Conservation (phyloP, 2,113 vertebrate species). For the Rousettus leschenaultii region DNA sequence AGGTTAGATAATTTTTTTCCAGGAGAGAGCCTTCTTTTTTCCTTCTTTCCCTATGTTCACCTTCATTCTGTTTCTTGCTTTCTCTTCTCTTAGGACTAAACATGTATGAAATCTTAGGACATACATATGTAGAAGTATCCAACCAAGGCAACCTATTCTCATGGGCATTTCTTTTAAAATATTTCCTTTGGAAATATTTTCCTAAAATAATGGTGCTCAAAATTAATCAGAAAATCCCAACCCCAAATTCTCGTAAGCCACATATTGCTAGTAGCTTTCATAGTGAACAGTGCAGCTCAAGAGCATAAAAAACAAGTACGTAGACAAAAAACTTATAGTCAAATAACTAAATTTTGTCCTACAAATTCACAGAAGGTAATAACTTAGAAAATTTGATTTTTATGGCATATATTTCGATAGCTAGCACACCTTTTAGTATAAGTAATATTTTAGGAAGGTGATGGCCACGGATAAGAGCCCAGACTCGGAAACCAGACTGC, state of each 20-base stretch:
- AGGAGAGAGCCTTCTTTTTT: background rate
- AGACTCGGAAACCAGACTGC: background rate
- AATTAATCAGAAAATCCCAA: conserved; percentile 10
- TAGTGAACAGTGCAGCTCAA: background rate
- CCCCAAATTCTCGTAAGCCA: background rate
- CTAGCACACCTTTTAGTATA: background rate
- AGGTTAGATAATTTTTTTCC: conserved; percentile 8
- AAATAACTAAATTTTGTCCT: background rate
- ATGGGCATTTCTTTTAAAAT: background rate
- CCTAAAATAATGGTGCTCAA: background rate
- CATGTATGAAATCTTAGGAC: background rate
- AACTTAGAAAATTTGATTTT: background rate
- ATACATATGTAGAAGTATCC: background rate
- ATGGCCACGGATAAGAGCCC: background rate
- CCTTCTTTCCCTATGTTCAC: background rate
- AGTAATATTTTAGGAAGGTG: background rate
- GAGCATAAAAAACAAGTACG: background rate
- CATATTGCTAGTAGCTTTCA: background rate
- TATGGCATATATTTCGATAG: background rate
- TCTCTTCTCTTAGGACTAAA: background rate
- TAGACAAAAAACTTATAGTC: background rate
- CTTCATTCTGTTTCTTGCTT: background rate
- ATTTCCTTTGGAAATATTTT: background rate
- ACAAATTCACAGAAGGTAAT: background rate
- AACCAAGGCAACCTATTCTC: background rate